Conservation (phyloP, 2,113 vertebrate species). For the Egretta garzetta region DNA sequence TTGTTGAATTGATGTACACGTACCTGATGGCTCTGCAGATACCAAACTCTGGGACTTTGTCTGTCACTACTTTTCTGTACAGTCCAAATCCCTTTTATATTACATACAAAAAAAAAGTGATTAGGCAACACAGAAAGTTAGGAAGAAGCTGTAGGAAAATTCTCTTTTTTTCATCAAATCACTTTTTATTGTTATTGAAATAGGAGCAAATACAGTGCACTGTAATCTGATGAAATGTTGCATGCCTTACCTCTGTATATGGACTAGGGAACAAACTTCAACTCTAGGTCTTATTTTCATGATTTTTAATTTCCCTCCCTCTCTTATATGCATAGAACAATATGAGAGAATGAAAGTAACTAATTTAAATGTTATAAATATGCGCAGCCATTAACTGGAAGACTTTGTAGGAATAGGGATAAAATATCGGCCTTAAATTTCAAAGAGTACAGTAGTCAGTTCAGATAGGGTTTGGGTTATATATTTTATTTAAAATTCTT, state of each 20-base stretch:
- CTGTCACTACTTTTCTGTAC: neutral
- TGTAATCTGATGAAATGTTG: neutral
- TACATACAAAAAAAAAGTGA: neutral
- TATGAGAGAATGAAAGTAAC: neutral
- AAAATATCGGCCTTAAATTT: constrained; percentile 17
- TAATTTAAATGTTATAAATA: constrained; percentile 29
- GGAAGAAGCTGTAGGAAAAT: neutral
- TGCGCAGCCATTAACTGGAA: neutral
- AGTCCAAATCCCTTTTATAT: neutral
- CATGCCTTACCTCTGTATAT: neutral
- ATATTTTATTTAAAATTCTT: constrained; percentile 39
- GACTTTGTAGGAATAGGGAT: neutral
- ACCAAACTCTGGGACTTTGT: neutral
- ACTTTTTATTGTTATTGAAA: neutral
- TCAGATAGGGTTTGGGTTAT: neutral
- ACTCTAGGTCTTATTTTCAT: neutral
- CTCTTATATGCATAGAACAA: neutral
- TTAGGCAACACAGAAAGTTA: neutral
- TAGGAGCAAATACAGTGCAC: neutral
- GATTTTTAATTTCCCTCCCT: neutral
- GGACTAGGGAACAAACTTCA: neutral
- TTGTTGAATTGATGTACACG: neutral
- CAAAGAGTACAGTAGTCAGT: neutral
- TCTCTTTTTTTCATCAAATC: neutral
- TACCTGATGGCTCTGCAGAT: neutral